phyloP scores from a whole-genome alignment of 2,888 invertebrate genomes.

The Eupsilia transversa region DNA sequence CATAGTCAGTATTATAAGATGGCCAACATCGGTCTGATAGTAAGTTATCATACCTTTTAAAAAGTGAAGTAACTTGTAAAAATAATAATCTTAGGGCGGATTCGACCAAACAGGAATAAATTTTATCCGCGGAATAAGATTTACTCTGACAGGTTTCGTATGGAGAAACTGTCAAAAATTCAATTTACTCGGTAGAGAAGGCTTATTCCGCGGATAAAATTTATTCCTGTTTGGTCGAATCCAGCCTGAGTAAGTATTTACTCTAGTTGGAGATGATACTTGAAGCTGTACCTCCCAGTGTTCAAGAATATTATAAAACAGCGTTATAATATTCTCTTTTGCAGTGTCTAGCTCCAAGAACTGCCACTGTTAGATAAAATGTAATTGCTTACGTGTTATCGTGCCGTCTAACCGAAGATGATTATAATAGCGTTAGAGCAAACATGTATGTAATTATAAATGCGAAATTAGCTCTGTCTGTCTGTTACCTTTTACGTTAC shows the following conservation, averaged over 20 bases:
- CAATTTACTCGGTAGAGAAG: too few relatives aligned
- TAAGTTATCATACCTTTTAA: background rate
- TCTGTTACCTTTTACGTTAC: too few relatives aligned
- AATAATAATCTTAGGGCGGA: conserved; percentile 4
- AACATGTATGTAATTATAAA: background rate
- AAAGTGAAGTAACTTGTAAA: background rate
- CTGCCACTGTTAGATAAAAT: conserved; percentile 5
- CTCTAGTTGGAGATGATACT: background rate
- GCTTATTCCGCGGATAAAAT: too few relatives aligned
- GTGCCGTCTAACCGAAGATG: background rate
- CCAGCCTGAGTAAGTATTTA: too few relatives aligned
- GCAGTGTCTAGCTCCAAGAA: background rate
- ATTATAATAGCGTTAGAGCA: background rate
- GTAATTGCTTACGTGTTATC: background rate
- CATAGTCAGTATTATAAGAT: too few relatives aligned
- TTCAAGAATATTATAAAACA: conserved; percentile 25
- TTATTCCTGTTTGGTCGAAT: too few relatives aligned
- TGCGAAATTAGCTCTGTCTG: too few relatives aligned
- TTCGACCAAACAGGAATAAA: too few relatives aligned
- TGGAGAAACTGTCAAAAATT: too few relatives aligned
- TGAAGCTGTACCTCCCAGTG: background rate
- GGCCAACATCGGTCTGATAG: background rate
- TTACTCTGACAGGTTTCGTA: too few relatives aligned
- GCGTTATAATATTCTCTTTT: conserved; percentile 19
- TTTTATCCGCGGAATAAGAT: too few relatives aligned